Evolutionary conservation across 2,113 vertebrate species (phyloP), one percentile per base, ranked within the genome.

Genomic region (Microcebus griseorufus): DNA sequence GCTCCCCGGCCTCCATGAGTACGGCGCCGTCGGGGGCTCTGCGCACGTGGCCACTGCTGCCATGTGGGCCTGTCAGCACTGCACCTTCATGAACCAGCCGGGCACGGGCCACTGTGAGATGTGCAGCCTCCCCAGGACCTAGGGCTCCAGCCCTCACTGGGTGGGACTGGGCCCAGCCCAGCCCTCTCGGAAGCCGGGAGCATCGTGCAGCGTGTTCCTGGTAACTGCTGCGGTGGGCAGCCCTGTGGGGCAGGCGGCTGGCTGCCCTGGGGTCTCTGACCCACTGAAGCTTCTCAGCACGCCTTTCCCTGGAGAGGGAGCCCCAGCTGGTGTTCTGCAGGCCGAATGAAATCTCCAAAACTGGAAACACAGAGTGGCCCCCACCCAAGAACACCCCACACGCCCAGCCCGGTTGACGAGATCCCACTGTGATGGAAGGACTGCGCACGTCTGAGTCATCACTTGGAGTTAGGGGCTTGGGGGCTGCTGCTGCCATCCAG

Each of bases 1-100:
- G 96, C 98, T 99, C 6, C 98, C 99, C 1, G 99, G 99, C 90
- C 98, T 99, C 62, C 99, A 99, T 6, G 99, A 99, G 34, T 99
- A 99, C 4, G 99, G 99, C 6, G 99, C 99, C 39, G 98, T 99
- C 67, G 99, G 99, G 0, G 99, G 99, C 82, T 98, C 99, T 3
- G 97, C 99, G 0, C 98, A 98, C 0, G 96, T 98, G 5, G 98
- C 98, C n/a, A 97, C 99, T 1, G 99, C 99, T 0, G 98, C 99
- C 98, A 99, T 99, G 99, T 99, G 99, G 99, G 99, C 99, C 92
- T 99, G 99, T 93, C 99, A 99, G 96, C 99, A 99, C 98, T 99
- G 99, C 99, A 99, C 99, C 99, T 99, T 99, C 98, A 99, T 99
- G 99, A 99, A 99, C 99, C 99, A 99, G 98, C 99, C 99, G 0